Base-by-base conservation (phyloP, 1,140 invertebrate genomes). In the Drosophila subobscura region DNA sequence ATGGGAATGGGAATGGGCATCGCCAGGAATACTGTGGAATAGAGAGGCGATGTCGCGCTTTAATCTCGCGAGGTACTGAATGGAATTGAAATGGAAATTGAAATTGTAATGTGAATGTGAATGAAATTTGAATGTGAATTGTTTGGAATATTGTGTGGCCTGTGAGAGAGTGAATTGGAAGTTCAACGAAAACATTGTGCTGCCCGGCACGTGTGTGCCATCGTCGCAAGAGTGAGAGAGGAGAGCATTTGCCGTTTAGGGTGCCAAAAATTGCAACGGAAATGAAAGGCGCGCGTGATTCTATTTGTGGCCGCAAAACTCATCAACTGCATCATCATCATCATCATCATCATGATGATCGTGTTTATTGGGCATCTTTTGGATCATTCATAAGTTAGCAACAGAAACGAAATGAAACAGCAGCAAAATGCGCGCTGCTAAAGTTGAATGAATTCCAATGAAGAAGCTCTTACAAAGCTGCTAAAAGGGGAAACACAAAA, bases 371-470 rank as follows among this genome's bases (percentile, higher is more conserved):
- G 55, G 54, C 27, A 60, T 60, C 44, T 71, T 74, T 64, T 67
- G 46, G 71, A 77, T 85, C 81, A 84, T 75, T 86, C 72, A 63
- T 29, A 52, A 51, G 71, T 53, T 42, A 51, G 53, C 61, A 53
- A 41, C 40, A 64, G 12, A 40, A 4, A 12, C 33, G 33, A 4
- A 37, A 37, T 4, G 3, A 37, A 12, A 27, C 25, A 27, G 1
- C 25, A 37, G 12, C 3, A 37, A 44, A 56, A 67, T 33, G 42
- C 65, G 68, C 54, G 59, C 16, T 20, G 16, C 16, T 20, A 86
- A 81, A 86, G 81, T 86, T 85, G 81, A 85, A 85, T 85, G 81
- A 85, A 86, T 86, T 73, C 81, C 72, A 53, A 63, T 47, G 55
- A 67, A 73, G 42, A 55, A 46, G 22, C 16, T 51, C 23, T 33